phyloP scores from a whole-genome alignment of 2,797 vertebrate genomes.

The Apodemus agrarius region DNA sequence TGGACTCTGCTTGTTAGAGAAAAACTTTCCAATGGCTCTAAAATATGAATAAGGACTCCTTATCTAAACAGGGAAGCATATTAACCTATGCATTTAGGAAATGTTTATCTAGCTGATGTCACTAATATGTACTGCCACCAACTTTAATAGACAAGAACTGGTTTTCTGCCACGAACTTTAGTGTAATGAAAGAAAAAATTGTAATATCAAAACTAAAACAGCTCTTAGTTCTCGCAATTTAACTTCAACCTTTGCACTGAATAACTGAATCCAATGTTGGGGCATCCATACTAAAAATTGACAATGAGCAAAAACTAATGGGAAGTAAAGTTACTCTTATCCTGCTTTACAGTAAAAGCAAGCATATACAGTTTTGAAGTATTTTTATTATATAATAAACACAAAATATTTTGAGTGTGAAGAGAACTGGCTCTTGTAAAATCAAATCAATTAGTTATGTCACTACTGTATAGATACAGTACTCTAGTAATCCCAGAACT shows the following conservation, averaged over 20 bases:
- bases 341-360: neutral
- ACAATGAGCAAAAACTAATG: neutral
- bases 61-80: neutral
- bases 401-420: neutral
- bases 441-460: neutral
- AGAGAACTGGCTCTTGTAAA: neutral
- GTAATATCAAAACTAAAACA: neutral
- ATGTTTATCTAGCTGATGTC: neutral
- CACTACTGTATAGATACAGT: neutral
- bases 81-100: neutral
- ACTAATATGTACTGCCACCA: neutral
- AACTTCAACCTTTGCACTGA: neutral
- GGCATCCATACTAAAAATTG: neutral
- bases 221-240: neutral
- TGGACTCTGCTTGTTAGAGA: neutral
- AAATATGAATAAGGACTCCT: slow-evolving; percentile 14
- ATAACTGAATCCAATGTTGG: neutral
- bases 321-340: neutral
- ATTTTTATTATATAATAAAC: neutral
- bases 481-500: neutral
- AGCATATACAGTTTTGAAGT: neutral
- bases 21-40: neutral
- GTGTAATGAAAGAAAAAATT: neutral
- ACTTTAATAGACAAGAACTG: neutral
- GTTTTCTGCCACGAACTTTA: neutral